Percentiles rank a stretch among this genome's conserved stretches.
Conservation (phyloP, 2,888 invertebrate species). For the Nomada goodeniana region DNA sequence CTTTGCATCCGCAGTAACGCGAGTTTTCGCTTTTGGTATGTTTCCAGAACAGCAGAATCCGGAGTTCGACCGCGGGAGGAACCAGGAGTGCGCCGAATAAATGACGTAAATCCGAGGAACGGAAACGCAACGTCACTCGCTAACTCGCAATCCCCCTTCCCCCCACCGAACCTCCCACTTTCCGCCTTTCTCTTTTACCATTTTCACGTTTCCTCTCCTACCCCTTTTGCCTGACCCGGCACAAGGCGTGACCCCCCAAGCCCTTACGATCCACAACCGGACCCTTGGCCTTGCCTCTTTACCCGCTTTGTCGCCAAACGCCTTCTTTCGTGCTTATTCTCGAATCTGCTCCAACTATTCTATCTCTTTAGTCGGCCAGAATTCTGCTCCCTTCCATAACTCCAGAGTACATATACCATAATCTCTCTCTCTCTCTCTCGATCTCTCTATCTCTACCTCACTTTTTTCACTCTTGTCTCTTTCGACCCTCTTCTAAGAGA, state of each 20-base stretch:
- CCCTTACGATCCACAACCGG: conserved; percentile 62
- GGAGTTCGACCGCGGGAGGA: conserved; percentile 78
- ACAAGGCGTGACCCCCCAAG: conserved; percentile 60
- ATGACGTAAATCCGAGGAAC: conserved; percentile 83
- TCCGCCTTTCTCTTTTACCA: conserved; percentile 86
- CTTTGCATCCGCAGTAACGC: conserved; percentile 81
- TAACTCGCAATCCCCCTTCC: conserved; percentile 77
- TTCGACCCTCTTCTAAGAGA: conserved; percentile 24
- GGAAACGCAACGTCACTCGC: conserved; percentile 82
- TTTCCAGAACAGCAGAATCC: conserved; percentile 80
- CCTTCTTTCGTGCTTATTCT: conserved; percentile 65
- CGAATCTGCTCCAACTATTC: conserved; percentile 28
- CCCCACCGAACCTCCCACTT: conserved; percentile 85
- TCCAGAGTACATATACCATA: not conserved
- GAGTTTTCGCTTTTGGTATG: conserved; percentile 81
- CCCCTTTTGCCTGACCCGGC: conserved; percentile 52
- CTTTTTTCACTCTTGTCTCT: conserved; percentile 1
- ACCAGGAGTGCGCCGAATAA: conserved; percentile 81
- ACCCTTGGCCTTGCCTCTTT: conserved; percentile 66
- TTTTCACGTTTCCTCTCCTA: conserved; percentile 84
- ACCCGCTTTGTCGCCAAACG: conserved; percentile 69
- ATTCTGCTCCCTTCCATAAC: not conserved
- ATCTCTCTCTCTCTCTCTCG: conserved; percentile 31
- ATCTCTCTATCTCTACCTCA: too few species aligned
- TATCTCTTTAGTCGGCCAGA: conserved; percentile 29